phyloP scores from a whole-genome alignment of 2,113 vertebrate species.

The Dasyprocta punctata region DNA sequence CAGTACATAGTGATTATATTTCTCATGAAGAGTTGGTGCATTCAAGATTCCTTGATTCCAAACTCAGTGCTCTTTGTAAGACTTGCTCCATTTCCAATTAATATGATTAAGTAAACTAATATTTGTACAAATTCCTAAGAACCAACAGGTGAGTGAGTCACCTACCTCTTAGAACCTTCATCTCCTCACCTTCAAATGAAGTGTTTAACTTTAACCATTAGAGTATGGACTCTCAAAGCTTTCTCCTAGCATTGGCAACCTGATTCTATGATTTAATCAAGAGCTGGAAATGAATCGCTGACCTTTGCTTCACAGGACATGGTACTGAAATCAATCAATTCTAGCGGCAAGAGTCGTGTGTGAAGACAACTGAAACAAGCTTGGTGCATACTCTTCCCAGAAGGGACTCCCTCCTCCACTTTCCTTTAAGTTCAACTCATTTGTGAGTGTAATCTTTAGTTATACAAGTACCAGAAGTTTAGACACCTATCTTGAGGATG shows the following conservation, averaged over 20 bases:
- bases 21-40: not conserved
- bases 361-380: not conserved
- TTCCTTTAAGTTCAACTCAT: not conserved
- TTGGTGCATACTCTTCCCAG: not conserved
- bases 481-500: not conserved
- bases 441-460: not conserved
- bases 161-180: not conserved
- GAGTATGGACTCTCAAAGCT: not conserved
- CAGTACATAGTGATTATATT: not conserved
- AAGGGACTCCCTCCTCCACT: not conserved
- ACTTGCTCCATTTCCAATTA: not conserved
- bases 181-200: not conserved
- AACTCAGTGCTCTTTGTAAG: constrained; percentile 1
- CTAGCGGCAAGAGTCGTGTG: not conserved
- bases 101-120: not conserved
- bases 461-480: not conserved
- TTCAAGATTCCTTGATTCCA: not conserved
- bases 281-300: not conserved
- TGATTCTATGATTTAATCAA: not conserved
- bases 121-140: not conserved
- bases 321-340: not conserved
- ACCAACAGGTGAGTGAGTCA: not conserved
- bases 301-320: not conserved
- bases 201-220: not conserved
- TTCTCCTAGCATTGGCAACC: not conserved